Evolutionary conservation across 2,113 vertebrate species (phyloP), one percentile per base, ranked within the genome.

Genomic region (Aramus guarauna): DNA sequence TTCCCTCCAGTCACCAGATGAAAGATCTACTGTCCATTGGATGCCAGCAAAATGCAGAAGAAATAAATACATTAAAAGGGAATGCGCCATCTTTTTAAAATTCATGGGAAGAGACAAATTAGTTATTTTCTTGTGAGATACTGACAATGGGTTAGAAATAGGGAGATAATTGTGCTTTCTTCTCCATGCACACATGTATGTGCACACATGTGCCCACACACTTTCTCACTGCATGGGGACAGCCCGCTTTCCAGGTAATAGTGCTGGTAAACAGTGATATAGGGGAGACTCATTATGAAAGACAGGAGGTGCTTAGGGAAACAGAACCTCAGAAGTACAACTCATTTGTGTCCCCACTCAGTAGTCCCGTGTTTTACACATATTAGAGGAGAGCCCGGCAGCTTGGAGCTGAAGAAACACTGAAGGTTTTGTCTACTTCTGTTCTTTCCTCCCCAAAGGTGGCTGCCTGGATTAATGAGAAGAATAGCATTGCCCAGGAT

Each of bases 401-500:
- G 15, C 17, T 17, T 78, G 58, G 53, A 89, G 32, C 19, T 66
- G 34, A 79, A 81, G 30, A 68, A 82, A 45, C 19, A 30, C 32
- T 71, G 59, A 76, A 48, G 5, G 15, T 63, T 68, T 60, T 41
- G 2, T 53, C 66, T 52, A 2, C 7, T 80, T 91, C 83, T 87
- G 15, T 72, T 53, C 41, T 83, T 75, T 68, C 20, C 60, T 41
- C 48, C 18, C 80, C 36, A 41, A 92, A 99, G 99, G 96, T 99
- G 88, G 98, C 97, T 77, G 92, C 97, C 11, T 99, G 99, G 99
- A 98, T 99, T 95, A 98, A 98, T 5, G 98, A 99, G 96, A 99
- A 98, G 95, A 99, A 98, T 13, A 97, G 97, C 9, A 98, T 98
- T 92, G 98, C 99, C 45, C 81, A 98, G 95, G 99, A 99, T 75